Evolutionary conservation across 1,140 invertebrate species (phyloP), one percentile per base, ranked within the genome.

Genomic region (Lanistes nyassanus): DNA sequence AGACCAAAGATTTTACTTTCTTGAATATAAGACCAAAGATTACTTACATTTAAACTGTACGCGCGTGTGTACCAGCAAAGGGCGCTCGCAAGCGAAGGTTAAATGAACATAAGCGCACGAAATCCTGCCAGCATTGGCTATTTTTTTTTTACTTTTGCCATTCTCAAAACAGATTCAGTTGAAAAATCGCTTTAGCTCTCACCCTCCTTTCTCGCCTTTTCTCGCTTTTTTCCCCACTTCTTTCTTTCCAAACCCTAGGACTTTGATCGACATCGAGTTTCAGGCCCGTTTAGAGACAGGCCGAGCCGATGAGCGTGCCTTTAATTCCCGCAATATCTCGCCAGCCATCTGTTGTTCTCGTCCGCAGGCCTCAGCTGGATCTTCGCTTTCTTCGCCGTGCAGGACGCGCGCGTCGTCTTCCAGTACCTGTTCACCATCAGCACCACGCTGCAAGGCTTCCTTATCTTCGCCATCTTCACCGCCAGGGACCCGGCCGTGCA

Each of bases 311-410:
- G 7, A 11, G 9, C 37, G 7, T 60, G 65, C 6, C 23, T 6
- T n/a, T n/a, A 9, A 16, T 67, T 16, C 39, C 37, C 21, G 19
- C 51, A 51, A 19, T 4, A 19, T 55, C 13, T 5, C 6, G 16
- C 16, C 36, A 55, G 23, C 23, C 23, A 55, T 74, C n/a, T 74
- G 16, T 2, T 60, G 9, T 9, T 53, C 29, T 11, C 1, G 0
- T 36, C 21, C n/a, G 81, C 74, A 86, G 91, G 91, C 34, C 79
- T 91, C 13, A 90, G 90, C 1, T 92, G 91, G 91, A 82, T 91
- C 3, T 88, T 91, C 56, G 91, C 91, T n/a, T 86, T 90, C 36
- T 79, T 91, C 34, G 89, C 90, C 11, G 82, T 91, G 9, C 88
- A 88, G 37, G 83, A 87, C 29, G 85, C 88, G 3, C 81, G 88